Evolutionary conservation across 2,113 vertebrate species (phyloP).

Genomic region (Meriones unguiculatus): DNA sequence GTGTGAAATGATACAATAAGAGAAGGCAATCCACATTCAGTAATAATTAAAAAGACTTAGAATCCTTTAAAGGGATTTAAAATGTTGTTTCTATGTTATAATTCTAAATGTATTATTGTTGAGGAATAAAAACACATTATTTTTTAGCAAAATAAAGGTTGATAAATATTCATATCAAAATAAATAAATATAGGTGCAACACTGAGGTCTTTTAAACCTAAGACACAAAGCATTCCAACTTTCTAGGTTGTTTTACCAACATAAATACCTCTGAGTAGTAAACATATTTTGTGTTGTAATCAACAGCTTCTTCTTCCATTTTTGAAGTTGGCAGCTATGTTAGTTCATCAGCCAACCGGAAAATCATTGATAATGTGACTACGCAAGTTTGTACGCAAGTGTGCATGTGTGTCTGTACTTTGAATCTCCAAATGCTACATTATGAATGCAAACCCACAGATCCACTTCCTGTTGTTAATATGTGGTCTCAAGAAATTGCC

Average conservation of each 20-base stretch:
- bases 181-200: neutral
- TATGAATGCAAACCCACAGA: neutral
- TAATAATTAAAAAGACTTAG: neutral
- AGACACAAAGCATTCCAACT: neutral
- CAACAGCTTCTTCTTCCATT: neutral
- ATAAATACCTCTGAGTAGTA: conserved; percentile 20
- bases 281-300: neutral
- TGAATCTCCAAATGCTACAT: neutral
- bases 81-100: neutral
- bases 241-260: neutral
- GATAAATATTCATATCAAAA: neutral
- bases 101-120: neutral
- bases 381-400: neutral
- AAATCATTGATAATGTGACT: neutral
- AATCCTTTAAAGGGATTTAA: conserved; percentile 13
- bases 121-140: neutral
- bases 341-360: neutral
- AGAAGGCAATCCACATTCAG: neutral
- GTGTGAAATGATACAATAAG: conserved; percentile 11
- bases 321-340: neutral
- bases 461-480: neutral
- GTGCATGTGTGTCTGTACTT: neutral
- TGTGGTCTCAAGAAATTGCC: neutral
- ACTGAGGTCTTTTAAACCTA: conserved; percentile 1
- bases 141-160: neutral